These are phyloP conservation scores for Gymnobelideus leadbeateri DNA, from an alignment of 2,113 vertebrate genomes.

Conservation along the genomic window DNA sequence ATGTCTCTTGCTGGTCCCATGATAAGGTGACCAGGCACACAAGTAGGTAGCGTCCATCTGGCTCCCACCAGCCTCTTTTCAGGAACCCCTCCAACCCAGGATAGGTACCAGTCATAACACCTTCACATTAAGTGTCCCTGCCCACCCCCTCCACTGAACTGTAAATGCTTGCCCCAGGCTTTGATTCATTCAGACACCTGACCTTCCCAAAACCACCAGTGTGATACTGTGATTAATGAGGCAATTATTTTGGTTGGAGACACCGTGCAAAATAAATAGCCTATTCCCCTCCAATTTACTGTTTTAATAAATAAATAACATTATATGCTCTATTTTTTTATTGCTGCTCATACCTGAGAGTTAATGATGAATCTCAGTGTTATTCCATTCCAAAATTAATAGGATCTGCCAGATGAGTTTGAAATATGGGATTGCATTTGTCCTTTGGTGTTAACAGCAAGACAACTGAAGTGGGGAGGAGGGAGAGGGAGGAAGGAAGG, in stretches of 20 bases:
- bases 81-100: not conserved
- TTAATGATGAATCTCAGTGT: slow-evolving; percentile 79
- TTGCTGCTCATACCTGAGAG: slow-evolving; percentile 77
- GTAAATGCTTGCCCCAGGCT: slow-evolving; percentile 12
- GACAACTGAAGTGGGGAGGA: not conserved
- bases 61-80: not conserved
- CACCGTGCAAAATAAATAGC: slow-evolving; percentile 82
- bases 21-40: not conserved
- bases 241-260: slow-evolving; percentile 83
- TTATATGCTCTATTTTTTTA: slow-evolving; percentile 60
- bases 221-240: slow-evolving; percentile 84
- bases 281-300: slow-evolving; percentile 79
- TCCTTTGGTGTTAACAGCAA: slow-evolving; percentile 71
- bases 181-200: slow-evolving; percentile 69
- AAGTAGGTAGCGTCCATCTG: not conserved
- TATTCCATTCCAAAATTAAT: slow-evolving; percentile 80
- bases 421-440: slow-evolving; percentile 67
- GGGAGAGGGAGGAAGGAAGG: not conserved
- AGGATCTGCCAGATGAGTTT: slow-evolving; percentile 66
- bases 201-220: slow-evolving; percentile 80
- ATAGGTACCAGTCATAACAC: not conserved
- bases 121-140: not conserved
- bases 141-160: not conserved
- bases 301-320: slow-evolving; percentile 81
- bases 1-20: not conserved